These are phyloP conservation scores for Chaetura pelagica DNA, from an alignment of 2,113 vertebrate species.

Conservation along the genomic window DNA sequence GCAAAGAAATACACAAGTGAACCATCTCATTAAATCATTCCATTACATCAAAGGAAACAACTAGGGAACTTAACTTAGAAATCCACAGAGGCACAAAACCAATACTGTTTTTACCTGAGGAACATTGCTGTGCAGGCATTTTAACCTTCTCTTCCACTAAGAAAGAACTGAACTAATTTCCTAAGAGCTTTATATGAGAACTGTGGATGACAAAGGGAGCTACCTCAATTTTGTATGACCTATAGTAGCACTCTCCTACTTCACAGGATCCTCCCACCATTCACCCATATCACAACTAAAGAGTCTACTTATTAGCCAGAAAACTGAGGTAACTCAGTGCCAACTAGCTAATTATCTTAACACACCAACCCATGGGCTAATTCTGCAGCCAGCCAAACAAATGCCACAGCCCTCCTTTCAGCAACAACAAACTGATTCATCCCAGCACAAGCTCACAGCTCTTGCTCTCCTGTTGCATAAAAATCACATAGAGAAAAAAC, in stretches of 20 bases:
- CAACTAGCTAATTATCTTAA: background rate
- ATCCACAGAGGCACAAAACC: rapidly evolving
- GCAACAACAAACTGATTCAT: background rate
- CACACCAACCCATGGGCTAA: background rate
- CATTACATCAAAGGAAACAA: background rate
- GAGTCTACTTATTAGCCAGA: background rate
- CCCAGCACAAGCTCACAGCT: background rate
- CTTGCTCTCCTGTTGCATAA: background rate
- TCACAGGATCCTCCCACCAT: background rate
- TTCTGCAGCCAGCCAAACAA: background rate
- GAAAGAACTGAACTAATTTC: background rate
- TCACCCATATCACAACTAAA: background rate
- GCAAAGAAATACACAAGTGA: background rate
- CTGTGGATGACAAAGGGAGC: background rate
- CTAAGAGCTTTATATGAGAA: background rate
- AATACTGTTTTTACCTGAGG: background rate
- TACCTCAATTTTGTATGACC: background rate
- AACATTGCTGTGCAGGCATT: background rate
- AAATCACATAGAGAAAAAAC: background rate
- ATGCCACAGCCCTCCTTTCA: background rate
- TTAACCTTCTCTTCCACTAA: background rate
- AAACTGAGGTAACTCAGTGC: background rate
- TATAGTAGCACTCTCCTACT: background rate
- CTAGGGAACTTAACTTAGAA: background rate
- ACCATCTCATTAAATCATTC: background rate